These are phyloP conservation scores for Martes martes DNA, from an alignment of 2,113 vertebrate species.

Conservation along the genomic window DNA sequence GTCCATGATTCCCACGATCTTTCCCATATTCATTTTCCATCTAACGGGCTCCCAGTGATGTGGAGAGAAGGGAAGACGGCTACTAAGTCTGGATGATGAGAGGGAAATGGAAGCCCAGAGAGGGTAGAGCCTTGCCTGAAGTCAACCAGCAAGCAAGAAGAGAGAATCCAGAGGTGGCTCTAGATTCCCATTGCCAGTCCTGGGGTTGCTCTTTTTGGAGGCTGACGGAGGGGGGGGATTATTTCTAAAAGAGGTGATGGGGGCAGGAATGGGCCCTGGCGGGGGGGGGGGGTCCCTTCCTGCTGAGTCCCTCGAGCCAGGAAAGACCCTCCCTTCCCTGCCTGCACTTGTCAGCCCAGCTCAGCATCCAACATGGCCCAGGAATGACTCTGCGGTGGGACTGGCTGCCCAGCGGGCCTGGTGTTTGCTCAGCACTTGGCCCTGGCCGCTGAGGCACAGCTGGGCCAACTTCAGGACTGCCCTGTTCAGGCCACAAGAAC, in stretches of 20 bases:
- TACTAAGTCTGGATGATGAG: neutral
- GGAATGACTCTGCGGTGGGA: neutral
- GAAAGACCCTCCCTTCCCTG: neutral
- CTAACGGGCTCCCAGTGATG: neutral
- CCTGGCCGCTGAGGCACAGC: neutral
- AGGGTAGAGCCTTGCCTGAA: neutral
- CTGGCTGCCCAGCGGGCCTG: neutral
- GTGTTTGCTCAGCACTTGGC: neutral
- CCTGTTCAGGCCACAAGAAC: neutral
- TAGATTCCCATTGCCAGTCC: neutral
- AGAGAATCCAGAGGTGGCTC: neutral
- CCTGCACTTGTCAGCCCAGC: no score
- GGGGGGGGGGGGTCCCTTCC: neutral
- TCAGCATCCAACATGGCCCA: neutral
- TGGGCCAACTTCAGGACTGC: neutral
- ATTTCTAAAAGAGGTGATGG: neutral
- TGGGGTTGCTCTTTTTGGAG: neutral
- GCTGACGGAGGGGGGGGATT: neutral
- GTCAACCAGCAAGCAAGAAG: neutral
- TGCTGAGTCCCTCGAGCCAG: neutral
- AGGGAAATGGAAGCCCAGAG: neutral
- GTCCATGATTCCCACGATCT: neutral
- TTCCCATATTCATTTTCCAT: neutral
- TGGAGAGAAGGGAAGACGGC: neutral
- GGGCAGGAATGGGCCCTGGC: neutral